Base-by-base conservation (phyloP, 2,113 vertebrate species). In the Prunella fulvescens region DNA sequence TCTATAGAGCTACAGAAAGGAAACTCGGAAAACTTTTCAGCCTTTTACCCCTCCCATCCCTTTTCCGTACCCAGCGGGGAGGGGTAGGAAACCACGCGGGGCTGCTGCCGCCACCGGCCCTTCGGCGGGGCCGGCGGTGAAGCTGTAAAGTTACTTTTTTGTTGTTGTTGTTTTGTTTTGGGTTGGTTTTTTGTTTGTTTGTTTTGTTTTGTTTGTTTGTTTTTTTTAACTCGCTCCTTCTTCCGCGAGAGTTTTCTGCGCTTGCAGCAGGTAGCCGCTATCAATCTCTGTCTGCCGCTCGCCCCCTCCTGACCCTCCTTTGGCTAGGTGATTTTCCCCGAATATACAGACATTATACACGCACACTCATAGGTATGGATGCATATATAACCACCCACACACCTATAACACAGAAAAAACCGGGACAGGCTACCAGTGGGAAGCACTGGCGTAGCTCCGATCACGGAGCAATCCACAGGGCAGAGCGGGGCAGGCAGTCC, bases 271-370 rank as follows among this genome's bases (percentile, higher is more conserved):
- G 83, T 93, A 94, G 40, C 67, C 14, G 31, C 81, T 47, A 45
- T 78, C 83, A 73, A 73, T 66, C 67, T 65, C 61, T 20, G 89
- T 66, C 92, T 80, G 72, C 92, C 72, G 88, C 81, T 95, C 91
- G 90, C 92, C 93, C 90, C 70, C 92, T 95, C 95, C 87, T 67
- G 87, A 95, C 91, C 80, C 77, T 88, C 88, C 57, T 81, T 40
- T 33, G 47, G 64, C 64, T 77, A 42, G 54, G 25, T 84, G 47
- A 56, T 79, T 76, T 79, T 39, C 45, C 28, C 48, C 28, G 60
- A 82, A 51, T 37, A 37, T 5, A 39, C 50, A 44, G 37, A 7
- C 57, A 10, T 22, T 26, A 56, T 10, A n/a, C 13, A 20, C 19
- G 9, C 57, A 35, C 35, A 8, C 15, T 57, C 16, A 9, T 4